Conservation (phyloP, 2,797 vertebrate species). For the Danio jaintianensis region DNA sequence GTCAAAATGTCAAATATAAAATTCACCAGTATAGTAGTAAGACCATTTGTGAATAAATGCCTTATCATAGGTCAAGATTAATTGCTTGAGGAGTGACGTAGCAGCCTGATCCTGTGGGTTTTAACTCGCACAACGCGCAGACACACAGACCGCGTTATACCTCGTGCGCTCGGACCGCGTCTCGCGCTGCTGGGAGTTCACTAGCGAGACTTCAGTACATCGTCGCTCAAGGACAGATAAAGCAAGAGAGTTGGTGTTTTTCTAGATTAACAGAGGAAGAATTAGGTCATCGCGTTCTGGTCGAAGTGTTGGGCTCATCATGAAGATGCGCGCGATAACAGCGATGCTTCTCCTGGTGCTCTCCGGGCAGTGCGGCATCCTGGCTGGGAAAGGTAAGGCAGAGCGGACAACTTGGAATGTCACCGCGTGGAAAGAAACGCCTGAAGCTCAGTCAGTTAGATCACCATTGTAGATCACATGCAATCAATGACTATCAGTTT, state of each 20-base stretch:
- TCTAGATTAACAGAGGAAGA: conserved; percentile 60
- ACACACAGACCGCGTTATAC: conserved; percentile 42
- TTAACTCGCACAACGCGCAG: conserved; percentile 37
- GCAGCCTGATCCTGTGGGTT: conserved; percentile 54
- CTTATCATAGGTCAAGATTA: conserved; percentile 51
- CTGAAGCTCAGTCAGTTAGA: neutral
- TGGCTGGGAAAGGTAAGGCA: conserved; percentile 86
- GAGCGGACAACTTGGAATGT: conserved; percentile 49
- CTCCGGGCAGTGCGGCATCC: conserved; percentile 75
- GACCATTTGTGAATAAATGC: neutral
- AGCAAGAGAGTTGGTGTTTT: conserved; percentile 23
- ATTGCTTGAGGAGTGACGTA: conserved; percentile 75
- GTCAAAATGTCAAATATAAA: neutral
- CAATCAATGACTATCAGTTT: conserved; percentile 19
- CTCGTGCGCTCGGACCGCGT: conserved; percentile 48
- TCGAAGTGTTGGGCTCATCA: conserved; percentile 56
- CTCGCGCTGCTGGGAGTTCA: conserved; percentile 44
- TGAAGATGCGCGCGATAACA: conserved; percentile 67
- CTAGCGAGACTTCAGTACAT: conserved; percentile 41
- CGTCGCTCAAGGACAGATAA: conserved; percentile 43
- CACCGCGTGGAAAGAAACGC: conserved; percentile 27
- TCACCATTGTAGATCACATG: neutral
- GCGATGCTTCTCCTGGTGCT: conserved; percentile 71
- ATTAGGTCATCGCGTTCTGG: conserved; percentile 47
- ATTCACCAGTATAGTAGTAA: neutral